Percentiles rank a stretch among this genome's conserved stretches.
phyloP scores from a whole-genome alignment of 2,797 vertebrate genomes.

The Allobates femoralis region DNA sequence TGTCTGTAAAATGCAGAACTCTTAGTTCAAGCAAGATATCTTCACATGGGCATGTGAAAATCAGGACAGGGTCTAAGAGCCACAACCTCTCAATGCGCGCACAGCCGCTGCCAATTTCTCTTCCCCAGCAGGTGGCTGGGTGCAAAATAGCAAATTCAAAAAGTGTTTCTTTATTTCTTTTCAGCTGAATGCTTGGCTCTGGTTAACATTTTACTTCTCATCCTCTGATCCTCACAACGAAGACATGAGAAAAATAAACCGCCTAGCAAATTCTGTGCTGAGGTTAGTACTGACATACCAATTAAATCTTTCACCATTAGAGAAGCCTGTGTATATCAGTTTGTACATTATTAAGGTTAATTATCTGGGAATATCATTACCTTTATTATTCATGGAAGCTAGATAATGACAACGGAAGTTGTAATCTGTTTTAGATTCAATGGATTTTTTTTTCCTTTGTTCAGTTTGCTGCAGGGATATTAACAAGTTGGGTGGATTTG shows the following conservation, averaged over 20 bases:
- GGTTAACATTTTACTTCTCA: conserved; percentile 63
- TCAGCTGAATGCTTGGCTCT: conserved; percentile 63
- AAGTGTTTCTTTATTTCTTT: conserved; percentile 63
- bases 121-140: conserved; percentile 64
- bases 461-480: neutral
- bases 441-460: conserved; percentile 17
- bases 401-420: conserved; percentile 20
- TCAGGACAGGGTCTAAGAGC: conserved; percentile 62
- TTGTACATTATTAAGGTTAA: conserved; percentile 55
- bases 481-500: neutral
- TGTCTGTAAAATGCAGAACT: conserved; percentile 51
- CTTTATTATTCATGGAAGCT: conserved; percentile 24
- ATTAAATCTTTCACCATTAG: conserved; percentile 38
- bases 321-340: conserved; percentile 19
- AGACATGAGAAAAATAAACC: conserved; percentile 55
- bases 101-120: conserved; percentile 62
- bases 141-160: conserved; percentile 63
- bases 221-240: conserved; percentile 56
- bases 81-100: conserved; percentile 58
- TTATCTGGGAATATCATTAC: conserved; percentile 42
- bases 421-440: neutral
- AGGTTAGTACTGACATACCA: conserved; percentile 54
- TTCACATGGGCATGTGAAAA: conserved; percentile 61
- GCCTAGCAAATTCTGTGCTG: conserved; percentile 35
- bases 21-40: conserved; percentile 49